Evolutionary conservation across 2,888 invertebrate genomes (phyloP).

Genomic region (Sacculina carcini): DNA sequence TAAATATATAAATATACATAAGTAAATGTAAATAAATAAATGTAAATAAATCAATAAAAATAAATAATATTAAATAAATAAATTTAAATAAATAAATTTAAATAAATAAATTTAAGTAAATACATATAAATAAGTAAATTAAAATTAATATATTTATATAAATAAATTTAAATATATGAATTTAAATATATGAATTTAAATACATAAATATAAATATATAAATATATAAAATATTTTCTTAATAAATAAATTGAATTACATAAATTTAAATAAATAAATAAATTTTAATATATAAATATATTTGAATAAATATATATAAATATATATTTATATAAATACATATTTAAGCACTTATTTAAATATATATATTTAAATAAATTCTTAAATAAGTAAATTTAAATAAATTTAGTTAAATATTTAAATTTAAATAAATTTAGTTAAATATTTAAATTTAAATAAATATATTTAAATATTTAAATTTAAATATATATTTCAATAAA

Average conservation of each 20-base stretch:
- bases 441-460: background rate
- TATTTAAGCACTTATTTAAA: background rate
- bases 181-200: background rate
- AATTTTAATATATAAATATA: background rate
- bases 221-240: background rate
- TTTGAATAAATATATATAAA: background rate
- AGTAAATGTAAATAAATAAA: too few species aligned
- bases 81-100: background rate
- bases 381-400: background rate
- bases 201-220: background rate
- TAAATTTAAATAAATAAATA: background rate
- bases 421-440: background rate
- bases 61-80: background rate
- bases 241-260: background rate
- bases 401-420: background rate
- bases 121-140: background rate
- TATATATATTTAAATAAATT: background rate
- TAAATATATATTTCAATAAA: background rate
- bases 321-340: background rate
- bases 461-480: background rate
- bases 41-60: background rate
- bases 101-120: background rate
- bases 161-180: background rate
- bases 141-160: background rate
- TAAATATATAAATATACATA: background rate